Evolutionary conservation across 2,797 vertebrate genomes (phyloP).

Genomic region (Enteromius viviparus): DNA sequence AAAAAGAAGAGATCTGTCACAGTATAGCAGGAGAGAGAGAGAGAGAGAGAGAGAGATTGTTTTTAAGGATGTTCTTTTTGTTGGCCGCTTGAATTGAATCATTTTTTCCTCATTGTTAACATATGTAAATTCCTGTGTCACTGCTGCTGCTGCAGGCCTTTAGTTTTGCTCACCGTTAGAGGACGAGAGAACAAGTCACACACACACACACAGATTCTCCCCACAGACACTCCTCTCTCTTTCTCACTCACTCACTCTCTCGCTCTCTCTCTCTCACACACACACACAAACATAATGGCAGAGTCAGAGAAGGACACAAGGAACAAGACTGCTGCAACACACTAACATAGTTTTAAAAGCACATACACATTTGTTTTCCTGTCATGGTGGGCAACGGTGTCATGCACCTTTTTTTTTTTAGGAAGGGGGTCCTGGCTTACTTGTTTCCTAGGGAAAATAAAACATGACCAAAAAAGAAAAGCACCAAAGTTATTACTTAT

Average conservation of each 20-base stretch:
- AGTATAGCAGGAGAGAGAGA: neutral
- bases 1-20: slow-evolving; percentile 51
- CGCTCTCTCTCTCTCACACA: neutral
- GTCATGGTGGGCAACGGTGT: neutral
- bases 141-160: slow-evolving; percentile 51
- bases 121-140: slow-evolving; percentile 56
- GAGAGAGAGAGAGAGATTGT: slow-evolving; percentile 23
- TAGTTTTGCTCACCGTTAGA: slow-evolving; percentile 48
- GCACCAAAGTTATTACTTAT: neutral
- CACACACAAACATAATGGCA: neutral
- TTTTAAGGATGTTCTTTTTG: slow-evolving; percentile 38
- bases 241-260: neutral
- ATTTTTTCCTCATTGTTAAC: slow-evolving; percentile 51
- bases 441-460: neutral
- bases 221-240: neutral
- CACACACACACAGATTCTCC: neutral
- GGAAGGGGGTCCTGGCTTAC: neutral
- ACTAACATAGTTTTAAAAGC: slow-evolving; percentile 28
- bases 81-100: slow-evolving; percentile 40
- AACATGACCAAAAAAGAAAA: neutral
- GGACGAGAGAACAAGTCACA: slow-evolving; percentile 30
- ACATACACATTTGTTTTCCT: slow-evolving; percentile 14
- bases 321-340: slow-evolving; percentile 27
- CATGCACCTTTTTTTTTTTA: neutral
- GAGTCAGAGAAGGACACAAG: slow-evolving; percentile 26